Evolutionary conservation across 2,113 vertebrate species (phyloP).

Genomic region (Falco punctatus): DNA sequence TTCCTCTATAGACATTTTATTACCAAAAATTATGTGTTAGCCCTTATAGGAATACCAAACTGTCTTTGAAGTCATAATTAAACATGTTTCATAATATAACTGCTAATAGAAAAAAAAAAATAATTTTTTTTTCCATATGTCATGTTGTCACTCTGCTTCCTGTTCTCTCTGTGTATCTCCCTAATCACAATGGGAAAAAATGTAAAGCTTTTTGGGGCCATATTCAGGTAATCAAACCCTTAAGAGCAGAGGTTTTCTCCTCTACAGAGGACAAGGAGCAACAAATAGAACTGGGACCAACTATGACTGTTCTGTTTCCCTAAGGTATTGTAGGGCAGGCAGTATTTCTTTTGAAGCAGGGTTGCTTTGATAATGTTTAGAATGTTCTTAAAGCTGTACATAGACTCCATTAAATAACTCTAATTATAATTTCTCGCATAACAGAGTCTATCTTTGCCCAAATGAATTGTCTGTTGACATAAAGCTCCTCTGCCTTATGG

Average conservation of each 20-base stretch:
- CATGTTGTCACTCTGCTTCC: neutral
- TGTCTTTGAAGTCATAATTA: neutral
- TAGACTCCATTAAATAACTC: neutral
- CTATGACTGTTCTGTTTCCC: neutral
- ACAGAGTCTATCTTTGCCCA: neutral
- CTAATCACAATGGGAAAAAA: neutral
- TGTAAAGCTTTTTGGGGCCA: fast-evolving
- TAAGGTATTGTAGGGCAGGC: neutral
- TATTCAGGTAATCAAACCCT: neutral
- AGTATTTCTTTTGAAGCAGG: neutral
- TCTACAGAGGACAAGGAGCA: neutral
- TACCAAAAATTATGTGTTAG: neutral
- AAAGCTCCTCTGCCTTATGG: neutral
- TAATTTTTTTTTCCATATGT: neutral
- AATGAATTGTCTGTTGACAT: neutral
- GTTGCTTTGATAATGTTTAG: neutral
- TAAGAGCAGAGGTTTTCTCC: neutral
- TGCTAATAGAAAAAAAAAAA: neutral
- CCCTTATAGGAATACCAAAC: neutral
- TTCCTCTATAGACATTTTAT: neutral
- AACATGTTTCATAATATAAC: neutral
- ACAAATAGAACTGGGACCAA: neutral
- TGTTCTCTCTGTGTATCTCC: neutral
- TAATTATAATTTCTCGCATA: neutral
- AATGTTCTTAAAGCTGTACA: neutral